Conservation (phyloP, 1,140 invertebrate species). For the Homarus americanus region DNA sequence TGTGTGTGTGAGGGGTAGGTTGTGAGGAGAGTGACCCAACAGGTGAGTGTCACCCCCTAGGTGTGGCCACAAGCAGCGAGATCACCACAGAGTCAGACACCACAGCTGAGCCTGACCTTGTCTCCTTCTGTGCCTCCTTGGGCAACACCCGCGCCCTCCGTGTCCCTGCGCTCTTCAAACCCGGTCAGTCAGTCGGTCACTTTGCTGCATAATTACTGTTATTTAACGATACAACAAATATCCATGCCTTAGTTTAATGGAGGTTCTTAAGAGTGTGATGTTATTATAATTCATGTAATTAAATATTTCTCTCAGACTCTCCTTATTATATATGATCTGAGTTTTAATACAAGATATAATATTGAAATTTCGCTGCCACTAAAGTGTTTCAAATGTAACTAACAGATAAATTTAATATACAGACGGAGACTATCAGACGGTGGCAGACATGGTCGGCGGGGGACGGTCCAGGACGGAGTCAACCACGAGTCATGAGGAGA, state of each 20-base stretch:
- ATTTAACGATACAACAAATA: too few species aligned
- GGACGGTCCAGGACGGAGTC: slow-evolving; percentile 60
- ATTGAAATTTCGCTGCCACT: too few species aligned
- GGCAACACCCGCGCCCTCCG: slow-evolving; percentile 48
- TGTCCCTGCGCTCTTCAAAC: slow-evolving; percentile 62
- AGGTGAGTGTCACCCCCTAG: slow-evolving; percentile 1
- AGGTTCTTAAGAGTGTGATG: too few species aligned
- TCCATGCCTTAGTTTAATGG: too few species aligned
- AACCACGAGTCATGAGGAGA: slow-evolving; percentile 67
- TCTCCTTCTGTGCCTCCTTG: slow-evolving; percentile 56
- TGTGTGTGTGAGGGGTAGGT: not conserved
- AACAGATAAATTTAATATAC: not conserved
- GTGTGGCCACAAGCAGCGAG: slow-evolving; percentile 62
- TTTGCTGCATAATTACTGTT: too few species aligned
- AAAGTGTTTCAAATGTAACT: too few species aligned
- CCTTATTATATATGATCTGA: too few species aligned
- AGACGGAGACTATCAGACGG: slow-evolving; percentile 65
- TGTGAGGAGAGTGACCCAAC: not conserved
- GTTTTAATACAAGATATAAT: too few species aligned
- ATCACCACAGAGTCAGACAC: slow-evolving; percentile 62
- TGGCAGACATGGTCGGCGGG: slow-evolving; percentile 63
- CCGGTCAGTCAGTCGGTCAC: slow-evolving; percentile 22
- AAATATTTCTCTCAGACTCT: too few species aligned
- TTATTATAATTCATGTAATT: too few species aligned
- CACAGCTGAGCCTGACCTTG: slow-evolving; percentile 53